A percentile compares a stretch with the other conserved stretches of the same genome.
phyloP scores from a whole-genome alignment of 2,113 vertebrate genomes.

The Tachysurus fulvidraco region DNA sequence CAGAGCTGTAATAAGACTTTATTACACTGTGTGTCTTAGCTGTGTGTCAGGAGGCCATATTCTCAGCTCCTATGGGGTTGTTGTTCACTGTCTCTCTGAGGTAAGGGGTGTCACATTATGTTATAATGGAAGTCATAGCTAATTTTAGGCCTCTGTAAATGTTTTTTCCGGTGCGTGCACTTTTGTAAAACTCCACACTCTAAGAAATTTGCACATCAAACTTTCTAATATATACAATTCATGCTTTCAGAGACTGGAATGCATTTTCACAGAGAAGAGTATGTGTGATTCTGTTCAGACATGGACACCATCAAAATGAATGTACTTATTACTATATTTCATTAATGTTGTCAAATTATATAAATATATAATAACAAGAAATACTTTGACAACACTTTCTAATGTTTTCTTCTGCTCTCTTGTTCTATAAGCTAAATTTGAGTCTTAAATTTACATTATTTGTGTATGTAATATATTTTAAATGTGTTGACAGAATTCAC shows the following conservation, averaged over 20 bases:
- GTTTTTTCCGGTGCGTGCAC: not conserved
- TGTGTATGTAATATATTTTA: not conserved
- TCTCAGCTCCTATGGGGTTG: not conserved
- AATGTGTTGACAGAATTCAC: not conserved
- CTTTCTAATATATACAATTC: not conserved
- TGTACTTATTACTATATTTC: not conserved
- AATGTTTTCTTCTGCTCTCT: not conserved
- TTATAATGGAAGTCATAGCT: not conserved
- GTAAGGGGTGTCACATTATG: not conserved
- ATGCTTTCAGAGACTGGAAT: not conserved
- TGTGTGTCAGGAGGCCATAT: conserved; percentile 5
- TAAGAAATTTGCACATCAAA: not conserved
- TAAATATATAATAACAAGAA: not conserved
- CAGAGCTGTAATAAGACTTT: not conserved
- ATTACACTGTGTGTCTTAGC: not conserved
- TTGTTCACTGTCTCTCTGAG: not conserved
- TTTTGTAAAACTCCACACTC: not conserved
- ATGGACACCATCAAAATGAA: not conserved
- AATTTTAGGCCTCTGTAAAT: not conserved
- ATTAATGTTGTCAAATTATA: not conserved
- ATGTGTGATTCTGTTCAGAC: not conserved
- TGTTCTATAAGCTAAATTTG: not conserved
- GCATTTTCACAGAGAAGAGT: not conserved
- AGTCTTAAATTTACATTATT: not conserved
- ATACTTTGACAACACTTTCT: not conserved